phyloP scores from a whole-genome alignment of 2,888 invertebrate species.

The Adela reaumurella region DNA sequence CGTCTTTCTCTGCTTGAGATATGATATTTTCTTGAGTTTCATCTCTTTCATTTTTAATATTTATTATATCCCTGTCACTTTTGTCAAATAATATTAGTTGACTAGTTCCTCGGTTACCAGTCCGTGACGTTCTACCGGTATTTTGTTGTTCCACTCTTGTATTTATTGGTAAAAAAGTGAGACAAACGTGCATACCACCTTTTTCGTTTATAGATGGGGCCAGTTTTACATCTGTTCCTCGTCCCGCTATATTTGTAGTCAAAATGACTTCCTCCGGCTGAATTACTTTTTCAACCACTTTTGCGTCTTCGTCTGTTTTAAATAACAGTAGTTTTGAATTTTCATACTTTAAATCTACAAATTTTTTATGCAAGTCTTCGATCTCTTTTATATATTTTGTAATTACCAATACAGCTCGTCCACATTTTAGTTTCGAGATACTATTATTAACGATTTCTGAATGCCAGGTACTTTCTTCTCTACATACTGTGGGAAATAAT shows the following conservation, averaged over 20 bases:
- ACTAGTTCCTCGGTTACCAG: conserved; percentile 9
- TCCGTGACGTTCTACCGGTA: conserved; percentile 9
- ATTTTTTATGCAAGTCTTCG: conserved; percentile 4
- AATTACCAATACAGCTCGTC: conserved; percentile 8
- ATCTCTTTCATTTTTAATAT: conserved; percentile 2
- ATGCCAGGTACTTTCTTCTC: conserved; percentile 1
- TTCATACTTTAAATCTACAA: conserved; percentile 6
- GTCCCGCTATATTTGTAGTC: conserved; percentile 11
- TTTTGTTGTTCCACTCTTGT: conserved; percentile 11
- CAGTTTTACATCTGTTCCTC: conserved; percentile 10
- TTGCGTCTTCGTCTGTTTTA: conserved; percentile 8
- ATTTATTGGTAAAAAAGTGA: conserved; percentile 9
- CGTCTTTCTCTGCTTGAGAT: not conserved
- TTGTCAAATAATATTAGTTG: conserved; percentile 5
- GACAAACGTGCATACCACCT: conserved; percentile 10
- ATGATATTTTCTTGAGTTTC: conserved; percentile 3
- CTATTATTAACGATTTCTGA: conserved; percentile 8
- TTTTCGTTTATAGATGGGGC: conserved; percentile 6
- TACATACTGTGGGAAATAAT: conserved; percentile 5
- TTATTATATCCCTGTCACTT: not conserved
- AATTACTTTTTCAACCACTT: conserved; percentile 5
- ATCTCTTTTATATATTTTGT: conserved; percentile 10
- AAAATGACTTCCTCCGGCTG: conserved; percentile 9
- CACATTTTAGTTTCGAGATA: conserved; percentile 6
- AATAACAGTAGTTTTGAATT: conserved; percentile 7